phyloP scores from a whole-genome alignment of 1,140 invertebrate species.

The Calephelis nemesis region DNA sequence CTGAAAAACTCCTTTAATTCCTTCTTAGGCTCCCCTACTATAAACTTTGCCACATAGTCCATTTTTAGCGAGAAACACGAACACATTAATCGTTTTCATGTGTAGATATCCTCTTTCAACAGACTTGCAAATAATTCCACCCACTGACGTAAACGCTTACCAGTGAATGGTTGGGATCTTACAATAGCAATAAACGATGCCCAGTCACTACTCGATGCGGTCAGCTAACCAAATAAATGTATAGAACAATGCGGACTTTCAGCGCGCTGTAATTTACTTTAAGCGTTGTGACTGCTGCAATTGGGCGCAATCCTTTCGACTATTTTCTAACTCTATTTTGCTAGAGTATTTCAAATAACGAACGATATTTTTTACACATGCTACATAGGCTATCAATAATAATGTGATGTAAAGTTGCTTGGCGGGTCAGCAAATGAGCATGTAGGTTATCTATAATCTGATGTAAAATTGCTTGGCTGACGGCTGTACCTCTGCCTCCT shows the following conservation, averaged over 20 bases:
- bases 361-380: no score
- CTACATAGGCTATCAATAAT: no score
- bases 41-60: no score
- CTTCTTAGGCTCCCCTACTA: background rate
- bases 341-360: background rate
- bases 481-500: no score
- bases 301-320: background rate
- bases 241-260: slow-evolving; percentile 18
- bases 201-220: slow-evolving; percentile 10
- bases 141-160: background rate
- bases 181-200: slow-evolving; percentile 14
- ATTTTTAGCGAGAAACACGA: background rate
- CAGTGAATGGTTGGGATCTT: slow-evolving; percentile 10
- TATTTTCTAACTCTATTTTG: background rate
- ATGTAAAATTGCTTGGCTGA: no score
- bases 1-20: background rate
- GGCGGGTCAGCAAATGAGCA: no score
- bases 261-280: slow-evolving; percentile 9
- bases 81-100: background rate
- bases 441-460: no score
- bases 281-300: background rate
- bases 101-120: background rate
- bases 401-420: no score
- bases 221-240: slow-evolving; percentile 9
- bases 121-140: slow-evolving; percentile 8